Conservation (phyloP, 1,140 invertebrate species). For the Drosophila subobscura region DNA sequence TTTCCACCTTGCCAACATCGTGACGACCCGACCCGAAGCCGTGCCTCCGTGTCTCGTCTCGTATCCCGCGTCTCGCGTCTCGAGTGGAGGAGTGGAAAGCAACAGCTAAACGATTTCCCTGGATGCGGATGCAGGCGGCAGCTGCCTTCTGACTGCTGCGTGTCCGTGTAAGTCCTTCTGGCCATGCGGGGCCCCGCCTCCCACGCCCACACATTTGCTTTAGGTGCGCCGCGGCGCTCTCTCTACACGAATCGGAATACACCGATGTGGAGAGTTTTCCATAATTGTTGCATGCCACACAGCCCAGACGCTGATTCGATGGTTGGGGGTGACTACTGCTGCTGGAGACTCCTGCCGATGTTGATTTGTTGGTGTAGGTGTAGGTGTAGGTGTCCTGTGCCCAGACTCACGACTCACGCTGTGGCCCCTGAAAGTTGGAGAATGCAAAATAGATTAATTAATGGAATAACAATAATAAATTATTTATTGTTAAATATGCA, state of each 20-base stretch:
- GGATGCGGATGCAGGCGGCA: conserved; percentile 68
- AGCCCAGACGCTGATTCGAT: conserved; percentile 26
- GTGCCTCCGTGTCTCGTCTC: too few relatives aligned
- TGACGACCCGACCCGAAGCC: conserved; percentile 9
- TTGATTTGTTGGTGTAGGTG: neutral
- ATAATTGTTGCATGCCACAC: conserved; percentile 75
- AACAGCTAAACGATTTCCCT: conserved; percentile 81
- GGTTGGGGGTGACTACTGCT: conserved; percentile 30
- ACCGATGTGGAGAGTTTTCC: conserved; percentile 62
- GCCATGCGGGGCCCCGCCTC: conserved; percentile 55
- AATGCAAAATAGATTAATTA: too few relatives aligned
- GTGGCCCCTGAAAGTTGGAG: too few relatives aligned
- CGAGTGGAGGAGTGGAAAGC: conserved; percentile 51
- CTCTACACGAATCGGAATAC: conserved; percentile 32
- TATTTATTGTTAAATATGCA: too few relatives aligned
- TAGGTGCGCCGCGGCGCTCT: conserved; percentile 69
- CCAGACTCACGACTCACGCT: too few relatives aligned
- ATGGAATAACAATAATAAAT: too few relatives aligned
- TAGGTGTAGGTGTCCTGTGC: too few relatives aligned
- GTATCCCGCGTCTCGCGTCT: too few relatives aligned
- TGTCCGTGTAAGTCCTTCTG: conserved; percentile 13
- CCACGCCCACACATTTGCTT: conserved; percentile 59
- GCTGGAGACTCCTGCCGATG: neutral
- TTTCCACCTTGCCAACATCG: conserved; percentile 75
- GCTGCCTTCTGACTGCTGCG: conserved; percentile 7